A percentile compares a stretch with the other conserved stretches of the same genome.
Conservation (phyloP, 2,113 vertebrate genomes). For the Chaetodon auriga region DNA sequence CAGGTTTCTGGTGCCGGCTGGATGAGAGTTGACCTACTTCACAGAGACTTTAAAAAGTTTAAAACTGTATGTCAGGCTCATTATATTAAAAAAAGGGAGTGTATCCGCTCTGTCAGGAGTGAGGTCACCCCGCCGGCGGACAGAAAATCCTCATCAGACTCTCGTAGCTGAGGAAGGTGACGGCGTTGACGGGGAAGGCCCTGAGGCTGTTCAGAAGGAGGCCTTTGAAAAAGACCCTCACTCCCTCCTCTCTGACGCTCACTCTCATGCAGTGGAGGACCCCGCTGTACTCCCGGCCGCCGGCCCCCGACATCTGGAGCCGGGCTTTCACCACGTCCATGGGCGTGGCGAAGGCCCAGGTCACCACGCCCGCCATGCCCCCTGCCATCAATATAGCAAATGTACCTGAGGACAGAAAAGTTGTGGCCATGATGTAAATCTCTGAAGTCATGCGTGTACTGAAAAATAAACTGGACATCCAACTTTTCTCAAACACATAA, state of each 20-base stretch:
- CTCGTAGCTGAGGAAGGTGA: conserved; percentile 89
- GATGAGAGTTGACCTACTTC: neutral
- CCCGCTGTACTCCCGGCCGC: conserved; percentile 78
- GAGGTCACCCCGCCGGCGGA: conserved; percentile 17
- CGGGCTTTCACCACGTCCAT: conserved; percentile 89
- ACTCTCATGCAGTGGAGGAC: conserved; percentile 84
- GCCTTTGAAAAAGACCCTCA: conserved; percentile 85
- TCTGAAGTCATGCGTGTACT: neutral
- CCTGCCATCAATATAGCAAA: conserved; percentile 84
- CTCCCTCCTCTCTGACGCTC: conserved; percentile 84
- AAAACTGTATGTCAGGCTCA: neutral
- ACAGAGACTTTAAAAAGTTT: neutral
- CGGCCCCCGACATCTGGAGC: conserved; percentile 87
- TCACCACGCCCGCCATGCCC: conserved; percentile 84
- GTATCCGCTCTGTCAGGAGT: neutral
- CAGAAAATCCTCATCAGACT: conserved; percentile 79
- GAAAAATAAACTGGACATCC: neutral
- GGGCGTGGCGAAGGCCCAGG: conserved; percentile 87
- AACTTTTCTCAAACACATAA: neutral
- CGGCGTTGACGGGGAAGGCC: conserved; percentile 89
- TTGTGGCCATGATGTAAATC: neutral
- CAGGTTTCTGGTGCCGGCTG: neutral
- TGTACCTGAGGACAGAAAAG: conserved; percentile 68
- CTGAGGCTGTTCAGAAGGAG: conserved; percentile 86
- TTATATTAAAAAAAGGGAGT: neutral